These are phyloP conservation scores for Phrynosoma platyrhinos DNA, from an alignment of 2,113 vertebrate genomes.

Conservation along the genomic window DNA sequence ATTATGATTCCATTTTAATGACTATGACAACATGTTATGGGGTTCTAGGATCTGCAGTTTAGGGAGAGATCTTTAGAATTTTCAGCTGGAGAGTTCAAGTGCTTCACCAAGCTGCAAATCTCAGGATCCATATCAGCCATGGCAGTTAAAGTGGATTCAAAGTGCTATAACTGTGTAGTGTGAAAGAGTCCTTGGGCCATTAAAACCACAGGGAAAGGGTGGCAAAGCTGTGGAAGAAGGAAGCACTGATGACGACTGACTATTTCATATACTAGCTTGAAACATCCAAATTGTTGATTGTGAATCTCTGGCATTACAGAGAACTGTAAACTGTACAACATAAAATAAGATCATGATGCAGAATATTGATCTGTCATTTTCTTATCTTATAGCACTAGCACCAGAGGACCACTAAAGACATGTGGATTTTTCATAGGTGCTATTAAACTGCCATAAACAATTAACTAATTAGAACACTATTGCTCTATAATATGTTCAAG, in stretches of 20 bases:
- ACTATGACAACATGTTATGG: too few relatives aligned
- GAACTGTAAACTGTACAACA: constrained; percentile 69
- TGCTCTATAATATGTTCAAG: constrained; percentile 57
- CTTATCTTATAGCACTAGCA: constrained; percentile 70
- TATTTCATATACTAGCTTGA: not conserved
- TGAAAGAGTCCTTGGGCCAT: not conserved
- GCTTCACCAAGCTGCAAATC: too few relatives aligned
- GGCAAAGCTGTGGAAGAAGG: not conserved
- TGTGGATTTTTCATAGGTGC: constrained; percentile 63
- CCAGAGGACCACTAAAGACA: constrained; percentile 64
- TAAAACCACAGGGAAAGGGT: not conserved
- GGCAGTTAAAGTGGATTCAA: too few relatives aligned
- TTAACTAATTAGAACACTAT: constrained; percentile 74
- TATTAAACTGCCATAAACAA: constrained; percentile 65
- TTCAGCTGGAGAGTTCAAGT: too few relatives aligned
- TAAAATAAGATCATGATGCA: constrained; percentile 65
- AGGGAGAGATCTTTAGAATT: too few relatives aligned
- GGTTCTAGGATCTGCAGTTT: too few relatives aligned
- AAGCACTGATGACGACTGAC: not conserved
- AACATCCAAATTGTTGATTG: not conserved
- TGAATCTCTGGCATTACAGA: constrained; percentile 42
- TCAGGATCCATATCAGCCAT: too few relatives aligned
- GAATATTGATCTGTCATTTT: constrained; percentile 74
- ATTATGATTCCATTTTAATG: too few relatives aligned
- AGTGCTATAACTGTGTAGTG: not conserved